Evolutionary conservation across 2,888 invertebrate genomes (phyloP).

Genomic region (Xylocampa areola): DNA sequence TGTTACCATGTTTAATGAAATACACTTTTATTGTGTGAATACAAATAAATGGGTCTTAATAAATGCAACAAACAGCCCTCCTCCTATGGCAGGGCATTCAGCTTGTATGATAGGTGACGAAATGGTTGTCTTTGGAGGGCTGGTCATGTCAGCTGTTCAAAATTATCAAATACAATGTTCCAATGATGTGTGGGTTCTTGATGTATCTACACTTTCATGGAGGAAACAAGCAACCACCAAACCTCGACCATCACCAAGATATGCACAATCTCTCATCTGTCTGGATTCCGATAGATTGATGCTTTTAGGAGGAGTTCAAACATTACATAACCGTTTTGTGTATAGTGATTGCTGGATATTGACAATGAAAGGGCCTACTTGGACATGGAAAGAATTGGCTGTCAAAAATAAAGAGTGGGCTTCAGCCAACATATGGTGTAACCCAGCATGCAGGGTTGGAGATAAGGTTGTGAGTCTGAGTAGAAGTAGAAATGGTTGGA

Average conservation of each 20-base stretch:
- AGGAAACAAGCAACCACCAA: conserved; percentile 92
- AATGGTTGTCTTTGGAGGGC: conserved; percentile 96
- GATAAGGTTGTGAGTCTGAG: conserved; percentile 94
- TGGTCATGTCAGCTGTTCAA: conserved; percentile 87
- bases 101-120: conserved; percentile 95
- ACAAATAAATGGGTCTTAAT: conserved; percentile 94
- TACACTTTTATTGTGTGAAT: conserved; percentile 95
- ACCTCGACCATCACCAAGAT: conserved; percentile 94
- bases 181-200: conserved; percentile 97
- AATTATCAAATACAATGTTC: conserved; percentile 88
- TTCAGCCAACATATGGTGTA: conserved; percentile 97
- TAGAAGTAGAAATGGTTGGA: conserved; percentile 89
- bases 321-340: conserved; percentile 93
- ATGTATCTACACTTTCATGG: conserved; percentile 94
- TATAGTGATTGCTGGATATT: conserved; percentile 98
- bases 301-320: conserved; percentile 96
- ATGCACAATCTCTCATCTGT: conserved; percentile 97
- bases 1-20: conserved; percentile 96
- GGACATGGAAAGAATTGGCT: conserved; percentile 94
- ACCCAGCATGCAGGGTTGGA: conserved; percentile 95
- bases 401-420: conserved; percentile 94
- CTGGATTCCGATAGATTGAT: conserved; percentile 94
- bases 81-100: conserved; percentile 97
- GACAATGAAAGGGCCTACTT: conserved; percentile 92
- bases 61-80: conserved; percentile 92